Evolutionary conservation across 2,888 invertebrate genomes (phyloP), one percentile per base, ranked within the genome.

Genomic region (Mesodorylaimus sp.): DNA sequence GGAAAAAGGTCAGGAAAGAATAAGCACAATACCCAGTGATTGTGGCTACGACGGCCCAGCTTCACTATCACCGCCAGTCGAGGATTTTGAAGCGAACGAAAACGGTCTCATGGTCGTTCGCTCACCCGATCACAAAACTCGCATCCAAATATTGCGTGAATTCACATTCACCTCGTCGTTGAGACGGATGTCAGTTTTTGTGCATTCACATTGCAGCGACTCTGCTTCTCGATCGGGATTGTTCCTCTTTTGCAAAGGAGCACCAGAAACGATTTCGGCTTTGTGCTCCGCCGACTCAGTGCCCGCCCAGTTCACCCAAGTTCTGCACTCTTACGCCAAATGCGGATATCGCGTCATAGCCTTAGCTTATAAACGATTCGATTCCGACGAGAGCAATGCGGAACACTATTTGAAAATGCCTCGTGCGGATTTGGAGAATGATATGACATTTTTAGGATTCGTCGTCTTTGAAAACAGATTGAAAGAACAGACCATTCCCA

Each of bases 391-490:
- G n/a, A n/a, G n/a, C n/a, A n/a, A n/a, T n/a, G n/a, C n/a, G n/a
- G n/a, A n/a, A n/a, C n/a, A 60, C 57, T 70, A 51, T 45, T 61
- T 58, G 3, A 63, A 59, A 51, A 59, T 62, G 25, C 54, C 60
- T 45, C 59, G 61, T 45, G 55, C 60, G 13, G 52, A 52, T 13
- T 3, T 87, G 36, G 91, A 93, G 69, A 73, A 73, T 24, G 81
- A 83, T 56, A 70, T 88, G 56, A 79, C 76, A 52, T 84, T 86
- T 65, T 70, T 87, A 3, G 89, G 89, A 0, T 76, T 97, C 56
- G 80, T 97, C 13, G 79, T 97, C 7, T 76, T 97, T 73, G 95
- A 97, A 68, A 97, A 97, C 69, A 76, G 87, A 0, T 71, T 97
- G 16, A 73, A 73, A 56, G 65, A 66, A 19, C 64, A 69, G 53